Conservation (phyloP, 2,797 vertebrate genomes). For the Xenentodon cancila region DNA sequence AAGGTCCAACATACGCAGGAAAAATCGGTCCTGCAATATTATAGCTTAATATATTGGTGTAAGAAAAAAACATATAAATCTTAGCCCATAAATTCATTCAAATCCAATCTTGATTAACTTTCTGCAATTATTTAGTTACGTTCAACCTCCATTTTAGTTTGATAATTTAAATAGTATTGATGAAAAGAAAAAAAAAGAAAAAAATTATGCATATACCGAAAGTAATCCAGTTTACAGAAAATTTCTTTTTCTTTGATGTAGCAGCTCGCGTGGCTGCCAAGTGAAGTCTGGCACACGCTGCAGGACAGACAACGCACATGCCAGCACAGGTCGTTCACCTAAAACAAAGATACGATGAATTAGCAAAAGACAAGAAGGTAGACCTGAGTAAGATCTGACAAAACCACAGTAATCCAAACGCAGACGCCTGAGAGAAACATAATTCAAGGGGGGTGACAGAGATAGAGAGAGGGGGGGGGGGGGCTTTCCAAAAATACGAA, state of each 20-base stretch:
- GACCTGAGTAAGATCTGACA: background rate
- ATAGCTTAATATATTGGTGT: background rate
- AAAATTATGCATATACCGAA: constrained; percentile 82
- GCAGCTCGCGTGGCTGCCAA: constrained; percentile 94
- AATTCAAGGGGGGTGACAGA: background rate
- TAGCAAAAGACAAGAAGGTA: constrained; percentile 18
- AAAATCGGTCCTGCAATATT: background rate
- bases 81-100: background rate
- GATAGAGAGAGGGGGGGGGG: too few relatives aligned
- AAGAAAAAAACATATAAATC: background rate
- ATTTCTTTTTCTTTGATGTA: constrained; percentile 97
- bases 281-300: constrained; percentile 91
- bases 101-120: background rate
- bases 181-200: background rate
- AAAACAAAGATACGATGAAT: constrained; percentile 40
- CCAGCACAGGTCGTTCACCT: constrained; percentile 98
- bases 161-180: background rate
- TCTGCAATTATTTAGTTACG: constrained; percentile 10
- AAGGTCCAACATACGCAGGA: too few relatives aligned
- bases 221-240: constrained; percentile 98
- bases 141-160: background rate
- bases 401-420: constrained; percentile 18
- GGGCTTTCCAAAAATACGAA: background rate
- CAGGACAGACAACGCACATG: constrained; percentile 96
- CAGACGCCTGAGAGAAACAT: background rate